Base-by-base conservation (phyloP, 2,113 vertebrate genomes). In the Xiphophorus maculatus region DNA sequence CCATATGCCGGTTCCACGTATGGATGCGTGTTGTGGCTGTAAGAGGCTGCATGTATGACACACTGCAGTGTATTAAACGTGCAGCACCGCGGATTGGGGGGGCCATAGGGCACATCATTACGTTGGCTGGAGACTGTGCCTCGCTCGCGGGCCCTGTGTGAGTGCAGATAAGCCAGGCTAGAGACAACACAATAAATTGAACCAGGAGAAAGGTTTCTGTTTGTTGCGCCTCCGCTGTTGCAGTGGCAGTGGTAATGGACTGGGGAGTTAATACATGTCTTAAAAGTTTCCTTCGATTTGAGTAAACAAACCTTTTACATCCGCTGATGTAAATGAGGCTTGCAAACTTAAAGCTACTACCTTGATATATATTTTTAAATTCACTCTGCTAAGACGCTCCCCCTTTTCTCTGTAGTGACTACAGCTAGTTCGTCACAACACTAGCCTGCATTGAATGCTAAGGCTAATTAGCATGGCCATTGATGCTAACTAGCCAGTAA, bases 31-130 rank as follows among this genome's bases (percentile, higher is more conserved):
- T 37, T 19, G 14, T 19, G 25, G 22, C 35, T 2, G 62, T 28
- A 48, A 13, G 40, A 82, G 66, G 63, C 69, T 63, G 79, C 51
- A 19, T 63, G 63, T 64, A 4, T 73, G 81, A 80, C 76, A 83
- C 82, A 69, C 87, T 83, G 85, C 86, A 84, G 90, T 89, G 33
- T 71, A 91, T 88, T 89, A 87, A 84, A 85, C 74, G 89, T 88
- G 88, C 76, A 86, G 85, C 84, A 83, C 32, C 69, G 27, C 79
- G 73, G 77, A 89, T 65, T 67, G 81, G 75, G 87, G 71, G 85
- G 87, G 35, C 10, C 87, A 86, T 60, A 89, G 87, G 89, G 79
- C 88, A 89, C 79, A 80, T 85, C 86, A 82, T 92, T 89, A 88
- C 76, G 70, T 84, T 65, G 74, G 68, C 75, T 35, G 74, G 69